phyloP scores from a whole-genome alignment of 2,113 vertebrate species.

The Spilogale gracilis region DNA sequence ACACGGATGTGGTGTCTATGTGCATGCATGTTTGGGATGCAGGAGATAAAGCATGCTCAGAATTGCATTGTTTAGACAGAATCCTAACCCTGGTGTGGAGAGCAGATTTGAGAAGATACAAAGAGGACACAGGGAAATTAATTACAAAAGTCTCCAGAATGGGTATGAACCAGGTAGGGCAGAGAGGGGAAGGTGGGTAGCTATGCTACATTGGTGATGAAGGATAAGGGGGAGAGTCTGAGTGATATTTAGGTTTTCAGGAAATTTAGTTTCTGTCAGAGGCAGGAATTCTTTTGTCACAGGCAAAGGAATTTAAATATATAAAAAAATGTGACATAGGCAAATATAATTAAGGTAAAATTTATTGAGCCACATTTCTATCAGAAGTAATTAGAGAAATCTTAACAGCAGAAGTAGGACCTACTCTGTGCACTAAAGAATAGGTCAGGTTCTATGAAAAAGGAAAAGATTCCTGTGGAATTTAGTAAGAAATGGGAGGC shows the following conservation, averaged over 20 bases:
- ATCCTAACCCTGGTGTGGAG: neutral
- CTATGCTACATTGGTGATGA: neutral
- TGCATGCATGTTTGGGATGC: neutral
- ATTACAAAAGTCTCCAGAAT: neutral
- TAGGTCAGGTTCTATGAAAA: neutral
- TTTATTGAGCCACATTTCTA: neutral
- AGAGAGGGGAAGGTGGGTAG: neutral
- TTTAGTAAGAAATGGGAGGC: neutral
- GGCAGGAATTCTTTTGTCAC: neutral
- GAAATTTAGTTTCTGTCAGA: neutral
- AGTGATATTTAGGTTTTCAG: neutral
- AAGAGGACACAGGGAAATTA: neutral
- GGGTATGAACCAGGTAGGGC: neutral
- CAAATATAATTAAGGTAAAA: neutral
- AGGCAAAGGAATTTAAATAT: neutral
- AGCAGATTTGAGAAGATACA: neutral
- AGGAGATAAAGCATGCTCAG: neutral
- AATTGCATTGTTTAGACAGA: neutral
- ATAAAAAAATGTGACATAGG: neutral
- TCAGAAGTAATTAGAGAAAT: slow-evolving; percentile 12
- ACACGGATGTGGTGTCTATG: neutral
- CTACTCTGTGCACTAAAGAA: neutral
- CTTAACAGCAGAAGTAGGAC: neutral
- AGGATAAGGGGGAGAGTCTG: neutral
- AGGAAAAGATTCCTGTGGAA: neutral